These are phyloP conservation scores for Mercenaria mercenaria DNA, from an alignment of 1,140 invertebrate species.

Conservation along the genomic window DNA sequence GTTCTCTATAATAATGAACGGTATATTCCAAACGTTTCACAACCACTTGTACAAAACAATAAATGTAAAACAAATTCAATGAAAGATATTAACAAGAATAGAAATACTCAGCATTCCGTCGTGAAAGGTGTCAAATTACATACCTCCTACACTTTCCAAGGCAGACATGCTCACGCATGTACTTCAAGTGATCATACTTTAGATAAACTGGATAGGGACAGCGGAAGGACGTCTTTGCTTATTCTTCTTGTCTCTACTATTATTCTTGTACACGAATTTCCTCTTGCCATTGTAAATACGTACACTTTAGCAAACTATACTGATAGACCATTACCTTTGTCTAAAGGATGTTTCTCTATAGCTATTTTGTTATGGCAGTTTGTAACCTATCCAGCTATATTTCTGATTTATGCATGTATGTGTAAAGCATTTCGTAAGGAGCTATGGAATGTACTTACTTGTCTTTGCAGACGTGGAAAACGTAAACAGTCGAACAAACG, in stretches of 20 bases:
- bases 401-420: constrained; percentile 47
- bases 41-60: no score
- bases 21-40: background rate
- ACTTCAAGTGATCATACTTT: background rate
- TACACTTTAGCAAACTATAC: background rate
- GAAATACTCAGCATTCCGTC: no score
- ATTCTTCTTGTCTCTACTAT: constrained; percentile 12
- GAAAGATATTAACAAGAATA: no score
- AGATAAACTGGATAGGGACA: constrained; percentile 45
- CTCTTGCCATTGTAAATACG: background rate
- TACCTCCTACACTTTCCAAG: background rate
- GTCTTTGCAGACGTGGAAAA: background rate
- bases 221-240: constrained; percentile 21
- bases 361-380: constrained; percentile 20
- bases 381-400: constrained; percentile 34
- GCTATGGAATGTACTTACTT: background rate
- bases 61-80: no score
- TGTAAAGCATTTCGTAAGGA: constrained; percentile 23
- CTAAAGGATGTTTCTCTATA: background rate
- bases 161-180: background rate
- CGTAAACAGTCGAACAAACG: background rate
- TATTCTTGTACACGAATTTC: constrained; percentile 9
- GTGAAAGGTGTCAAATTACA: background rate
- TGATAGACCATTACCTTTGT: background rate
- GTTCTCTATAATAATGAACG: background rate